Conservation (phyloP, 2,888 invertebrate genomes). For the Eudemis profundana region DNA sequence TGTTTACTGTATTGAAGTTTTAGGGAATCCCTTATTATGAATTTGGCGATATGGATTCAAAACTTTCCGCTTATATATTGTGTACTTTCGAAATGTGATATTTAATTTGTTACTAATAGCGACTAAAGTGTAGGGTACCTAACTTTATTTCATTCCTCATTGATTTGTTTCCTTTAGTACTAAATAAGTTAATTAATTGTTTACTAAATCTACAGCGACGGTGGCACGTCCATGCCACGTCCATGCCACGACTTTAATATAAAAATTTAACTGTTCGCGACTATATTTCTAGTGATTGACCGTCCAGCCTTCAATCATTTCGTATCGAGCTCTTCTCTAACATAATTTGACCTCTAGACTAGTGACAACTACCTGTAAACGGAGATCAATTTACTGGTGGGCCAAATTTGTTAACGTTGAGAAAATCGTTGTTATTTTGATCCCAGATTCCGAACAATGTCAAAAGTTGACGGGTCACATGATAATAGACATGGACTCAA, state of each 20-base stretch:
- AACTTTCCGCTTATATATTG: conserved; percentile 53
- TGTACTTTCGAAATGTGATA: conserved; percentile 66
- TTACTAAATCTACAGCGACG: background rate
- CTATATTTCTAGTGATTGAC: background rate
- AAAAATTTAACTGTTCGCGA: background rate
- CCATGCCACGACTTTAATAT: background rate
- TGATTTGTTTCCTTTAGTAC: conserved; percentile 7
- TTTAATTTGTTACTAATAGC: conserved; percentile 57
- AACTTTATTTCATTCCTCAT: conserved; percentile 26
- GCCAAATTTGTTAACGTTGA: too few relatives aligned
- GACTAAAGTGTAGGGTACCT: conserved; percentile 22
- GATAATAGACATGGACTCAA: too few relatives aligned
- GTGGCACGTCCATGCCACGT: too few relatives aligned
- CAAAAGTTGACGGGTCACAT: too few relatives aligned
- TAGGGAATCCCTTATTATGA: background rate
- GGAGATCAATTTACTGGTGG: too few relatives aligned
- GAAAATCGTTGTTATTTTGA: too few relatives aligned
- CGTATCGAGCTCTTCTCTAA: too few relatives aligned
- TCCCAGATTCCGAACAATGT: too few relatives aligned
- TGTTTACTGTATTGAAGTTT: background rate
- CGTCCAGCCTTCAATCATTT: too few relatives aligned
- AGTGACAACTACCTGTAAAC: too few relatives aligned
- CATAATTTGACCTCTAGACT: too few relatives aligned
- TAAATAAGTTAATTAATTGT: conserved; percentile 1
- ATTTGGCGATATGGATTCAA: conserved; percentile 1